Evolutionary conservation across 2,797 vertebrate species (phyloP).

Genomic region (Pseudotriccus pelzelni): DNA sequence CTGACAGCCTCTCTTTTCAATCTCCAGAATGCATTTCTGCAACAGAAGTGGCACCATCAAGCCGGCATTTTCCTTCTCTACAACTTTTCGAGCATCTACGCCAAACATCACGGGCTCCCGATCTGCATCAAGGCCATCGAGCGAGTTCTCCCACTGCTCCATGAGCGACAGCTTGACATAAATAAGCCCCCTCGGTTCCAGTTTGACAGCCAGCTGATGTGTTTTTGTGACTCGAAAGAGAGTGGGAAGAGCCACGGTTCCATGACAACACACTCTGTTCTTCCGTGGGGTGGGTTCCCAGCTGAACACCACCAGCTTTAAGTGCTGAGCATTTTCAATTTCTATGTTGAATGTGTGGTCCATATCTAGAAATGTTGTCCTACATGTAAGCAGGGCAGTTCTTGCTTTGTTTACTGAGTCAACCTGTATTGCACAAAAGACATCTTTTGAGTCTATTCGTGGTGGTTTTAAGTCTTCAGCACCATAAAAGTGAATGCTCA

Average conservation of each 20-base stretch:
- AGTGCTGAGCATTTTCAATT: slow-evolving; percentile 95
- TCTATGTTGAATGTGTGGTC: slow-evolving; percentile 99
- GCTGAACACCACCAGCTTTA: slow-evolving; percentile 96
- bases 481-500: slow-evolving; percentile 96
- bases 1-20: slow-evolving; percentile 97
- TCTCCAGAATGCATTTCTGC: slow-evolving; percentile 93
- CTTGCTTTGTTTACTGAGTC: slow-evolving; percentile 96
- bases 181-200: slow-evolving; percentile 94
- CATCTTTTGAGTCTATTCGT: slow-evolving; percentile 90
- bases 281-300: slow-evolving; percentile 91
- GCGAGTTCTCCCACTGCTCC: slow-evolving; percentile 95
- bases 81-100: slow-evolving; percentile 88
- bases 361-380: slow-evolving; percentile 93
- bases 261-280: slow-evolving; percentile 93
- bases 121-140: slow-evolving; percentile 79
- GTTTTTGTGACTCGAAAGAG: slow-evolving; percentile 90
- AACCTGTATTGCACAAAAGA: slow-evolving; percentile 98
- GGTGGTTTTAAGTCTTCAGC: slow-evolving; percentile 96
- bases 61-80: slow-evolving; percentile 89
- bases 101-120: slow-evolving; percentile 89
- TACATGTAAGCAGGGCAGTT: slow-evolving; percentile 93
- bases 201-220: slow-evolving; percentile 92
- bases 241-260: slow-evolving; percentile 89
- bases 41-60: slow-evolving; percentile 92
- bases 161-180: slow-evolving; percentile 95